These are phyloP conservation scores for Nomada goodeniana DNA, from an alignment of 2,888 invertebrate species.

Conservation along the genomic window DNA sequence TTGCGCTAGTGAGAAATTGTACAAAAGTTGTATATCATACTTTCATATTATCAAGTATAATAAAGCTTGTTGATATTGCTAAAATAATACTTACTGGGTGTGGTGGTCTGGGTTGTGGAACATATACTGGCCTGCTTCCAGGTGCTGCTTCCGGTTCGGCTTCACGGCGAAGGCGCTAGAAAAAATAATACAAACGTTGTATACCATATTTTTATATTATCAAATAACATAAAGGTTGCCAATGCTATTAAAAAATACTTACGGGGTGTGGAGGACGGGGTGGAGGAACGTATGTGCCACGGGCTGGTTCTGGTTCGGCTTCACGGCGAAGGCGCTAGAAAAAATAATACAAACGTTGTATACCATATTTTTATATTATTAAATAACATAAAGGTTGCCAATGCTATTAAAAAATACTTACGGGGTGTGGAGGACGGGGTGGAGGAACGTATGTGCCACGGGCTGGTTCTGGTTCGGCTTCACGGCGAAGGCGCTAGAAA, in stretches of 20 bases:
- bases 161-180: constrained; percentile 55
- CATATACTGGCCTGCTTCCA: not conserved
- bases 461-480: constrained; percentile 31
- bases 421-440: constrained; percentile 48
- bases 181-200: not conserved
- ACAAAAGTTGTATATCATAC: too few species aligned
- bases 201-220: not conserved
- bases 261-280: constrained; percentile 63
- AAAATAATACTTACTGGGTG: constrained; percentile 41
- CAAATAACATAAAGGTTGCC: not conserved
- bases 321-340: constrained; percentile 33
- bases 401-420: constrained; percentile 11
- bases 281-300: constrained; percentile 18
- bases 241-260: constrained; percentile 28
- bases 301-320: constrained; percentile 42
- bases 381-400: not conserved
- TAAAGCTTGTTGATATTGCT: not conserved
- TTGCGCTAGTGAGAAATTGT: constrained; percentile 2
- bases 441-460: constrained; percentile 19
- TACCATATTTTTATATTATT: too few species aligned
- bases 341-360: not conserved
- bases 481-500: constrained; percentile 54
- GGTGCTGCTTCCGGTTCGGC: constrained; percentile 40
- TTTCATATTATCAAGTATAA: too few species aligned
- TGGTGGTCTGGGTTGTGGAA: constrained; percentile 41